Conservation (phyloP, 2,888 invertebrate genomes). For the Synergus umbraculus region DNA sequence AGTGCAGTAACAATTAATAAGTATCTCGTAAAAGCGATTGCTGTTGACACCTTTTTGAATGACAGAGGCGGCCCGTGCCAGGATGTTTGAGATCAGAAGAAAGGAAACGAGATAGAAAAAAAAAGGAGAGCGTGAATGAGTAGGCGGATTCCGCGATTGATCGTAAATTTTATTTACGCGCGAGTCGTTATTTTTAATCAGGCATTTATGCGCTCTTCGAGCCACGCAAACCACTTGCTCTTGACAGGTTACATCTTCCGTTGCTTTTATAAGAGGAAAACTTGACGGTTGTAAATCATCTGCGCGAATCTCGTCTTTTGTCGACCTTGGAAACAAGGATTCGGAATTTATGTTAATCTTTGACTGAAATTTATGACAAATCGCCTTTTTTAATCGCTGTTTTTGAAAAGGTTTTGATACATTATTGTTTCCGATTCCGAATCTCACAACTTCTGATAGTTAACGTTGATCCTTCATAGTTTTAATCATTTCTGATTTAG, state of each 20-base stretch:
- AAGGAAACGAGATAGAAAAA: conserved; percentile 5
- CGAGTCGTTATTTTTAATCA: conserved; percentile 74
- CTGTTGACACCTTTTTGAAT: conserved; percentile 80
- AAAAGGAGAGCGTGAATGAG: conserved; percentile 46
- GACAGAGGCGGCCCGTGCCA: conserved; percentile 70
- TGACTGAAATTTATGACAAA: not conserved
- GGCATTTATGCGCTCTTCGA: conserved; percentile 66
- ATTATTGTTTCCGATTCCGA: no score
- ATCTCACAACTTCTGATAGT: no score
- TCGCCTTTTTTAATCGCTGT: not conserved
- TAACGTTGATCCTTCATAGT: no score
- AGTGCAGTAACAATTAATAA: conserved; percentile 81
- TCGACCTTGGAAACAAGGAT: not conserved
- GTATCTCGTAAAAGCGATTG: conserved; percentile 81
- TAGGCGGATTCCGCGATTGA: conserved; percentile 64
- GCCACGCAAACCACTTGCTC: conserved; percentile 47
- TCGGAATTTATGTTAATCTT: not conserved
- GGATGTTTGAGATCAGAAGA: conserved; percentile 48
- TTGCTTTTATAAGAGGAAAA: conserved; percentile 21
- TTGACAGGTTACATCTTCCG: conserved; percentile 43
- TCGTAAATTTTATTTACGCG: conserved; percentile 74
- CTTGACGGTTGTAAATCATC: conserved; percentile 50
- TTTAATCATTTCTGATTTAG: no score
- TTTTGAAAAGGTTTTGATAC: not conserved
- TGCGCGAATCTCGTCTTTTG: conserved; percentile 35